Evolutionary conservation across 1,140 invertebrate genomes (phyloP), one percentile per base, ranked within the genome.

Genomic region (Prorops nasuta): DNA sequence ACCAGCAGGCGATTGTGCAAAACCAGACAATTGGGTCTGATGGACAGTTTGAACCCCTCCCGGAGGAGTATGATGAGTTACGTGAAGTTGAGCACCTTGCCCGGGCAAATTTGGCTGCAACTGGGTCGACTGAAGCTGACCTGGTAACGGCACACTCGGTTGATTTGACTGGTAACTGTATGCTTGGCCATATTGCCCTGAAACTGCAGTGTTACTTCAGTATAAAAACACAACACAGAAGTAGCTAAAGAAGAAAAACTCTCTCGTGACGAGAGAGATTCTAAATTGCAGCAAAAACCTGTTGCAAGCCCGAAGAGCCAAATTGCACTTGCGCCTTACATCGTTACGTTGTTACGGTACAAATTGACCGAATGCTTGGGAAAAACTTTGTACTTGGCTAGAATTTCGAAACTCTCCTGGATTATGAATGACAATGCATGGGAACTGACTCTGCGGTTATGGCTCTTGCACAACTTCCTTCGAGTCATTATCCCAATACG

Each of bases 31-130:
- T 46, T 75, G 72, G 4, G 74, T 75, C 43, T 77, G 72, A 67
- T 75, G 74, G 43, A 73, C 72, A 47, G 72, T 75, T 58, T 77
- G 74, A 39, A 77, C 72, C 32, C 69, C 72, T 32, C 63, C 72
- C 22, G 66, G 64, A 14, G 74, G 74, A 3, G 69, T 66, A 16
- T 74, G 69, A 54, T 77, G 74, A 17, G 68, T 72, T 31, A 77
- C 74, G 49, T 77, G 74, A 7, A 77, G 63, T 31, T 77, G 74
- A 34, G 72, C 72, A 53, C 71, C 69, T 60, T 73, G 72, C 17
- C 72, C 72, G 2, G 72, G 71, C 24, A 76, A 61, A 54, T 63
- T 72, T 2, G 72, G 71, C 34, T 72, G 72, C 49, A 73, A 57
- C 35, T 64, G 63, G 14, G 62, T n/a, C 4, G 64, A 44, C 45